Evolutionary conservation across 2,888 invertebrate species (phyloP), one percentile per base, ranked within the genome.

Genomic region (Eristalis intricaria): DNA sequence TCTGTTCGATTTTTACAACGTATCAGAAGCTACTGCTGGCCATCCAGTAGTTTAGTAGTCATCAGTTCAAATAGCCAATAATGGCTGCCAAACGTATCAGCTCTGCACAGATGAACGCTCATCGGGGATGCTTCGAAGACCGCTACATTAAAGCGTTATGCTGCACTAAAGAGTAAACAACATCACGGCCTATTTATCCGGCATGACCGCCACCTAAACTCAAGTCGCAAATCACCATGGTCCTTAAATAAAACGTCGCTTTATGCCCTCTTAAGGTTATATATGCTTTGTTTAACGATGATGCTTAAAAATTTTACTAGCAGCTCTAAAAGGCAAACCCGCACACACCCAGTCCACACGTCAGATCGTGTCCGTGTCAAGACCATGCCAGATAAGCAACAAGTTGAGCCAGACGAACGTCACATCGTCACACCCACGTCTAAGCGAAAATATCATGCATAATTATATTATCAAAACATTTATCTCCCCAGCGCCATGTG

Each of bases 381-480:
- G 73, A 73, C 56, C 32, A 63, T 40, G 26, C 13, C 50, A 19
- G 60, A 69, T 35, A 70, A 77, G 86, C 86, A 86, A 86, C 86
- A 86, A 86, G 86, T 86, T 74, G 65, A 70, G 50, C 43, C 84
- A 76, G 76, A 73, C 29, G 40, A 81, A 85, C 43, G 56, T 50
- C 63, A 26, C 61, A 65, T 15, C 65, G 56, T 50, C 29, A 29
- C 5, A 50, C 10, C 63, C 61, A 60, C 43, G 23, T 26, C 23
- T 43, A 22, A 38, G 61, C 26, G 8, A 73, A 78, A 78, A 83
- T 86, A 83, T 83, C 86, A 86, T 86, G 86, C 83, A 86, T 86
- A 86, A 86, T 86, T 86, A 86, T 86, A 86, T 86, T 86, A 86
- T 86, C 86, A 86, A 86, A 86, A 86, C 78, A 86, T 86, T 86